Evolutionary conservation across 2,113 vertebrate species (phyloP).

Genomic region (Parotia lawesii): DNA sequence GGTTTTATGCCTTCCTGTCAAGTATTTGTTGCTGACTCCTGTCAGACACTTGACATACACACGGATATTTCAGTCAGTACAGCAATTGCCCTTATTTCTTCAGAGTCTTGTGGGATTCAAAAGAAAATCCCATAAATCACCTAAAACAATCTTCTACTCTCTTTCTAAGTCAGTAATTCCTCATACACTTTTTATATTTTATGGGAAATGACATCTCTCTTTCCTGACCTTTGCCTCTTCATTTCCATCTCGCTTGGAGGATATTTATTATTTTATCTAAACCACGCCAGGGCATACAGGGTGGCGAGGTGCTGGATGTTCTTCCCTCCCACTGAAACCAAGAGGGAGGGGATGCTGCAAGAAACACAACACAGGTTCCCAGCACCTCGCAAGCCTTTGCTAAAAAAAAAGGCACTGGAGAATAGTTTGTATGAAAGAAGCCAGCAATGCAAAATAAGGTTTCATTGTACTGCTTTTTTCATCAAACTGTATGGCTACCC

Average conservation of each 20-base stretch:
- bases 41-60: background rate
- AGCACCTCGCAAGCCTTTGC: background rate
- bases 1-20: background rate
- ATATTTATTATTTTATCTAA: background rate
- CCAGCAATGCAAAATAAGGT: background rate
- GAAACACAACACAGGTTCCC: background rate
- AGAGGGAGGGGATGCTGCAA: background rate
- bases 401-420: background rate
- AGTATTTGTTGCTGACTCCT: background rate
- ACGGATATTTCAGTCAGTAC: background rate
- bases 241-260: background rate
- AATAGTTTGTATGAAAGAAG: background rate
- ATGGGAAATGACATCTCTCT: background rate
- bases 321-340: background rate
- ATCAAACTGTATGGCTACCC: background rate
- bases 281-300: background rate
- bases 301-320: background rate
- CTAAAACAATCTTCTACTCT: background rate
- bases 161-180: background rate
- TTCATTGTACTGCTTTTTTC: slow-evolving; percentile 24
- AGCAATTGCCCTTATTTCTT: background rate
- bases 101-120: background rate
- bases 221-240: slow-evolving; percentile 7
- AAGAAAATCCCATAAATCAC: slow-evolving; percentile 5
- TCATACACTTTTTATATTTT: background rate